These are phyloP conservation scores for Drosophila bunnanda DNA, from an alignment of 2,888 invertebrate species.

Conservation along the genomic window DNA sequence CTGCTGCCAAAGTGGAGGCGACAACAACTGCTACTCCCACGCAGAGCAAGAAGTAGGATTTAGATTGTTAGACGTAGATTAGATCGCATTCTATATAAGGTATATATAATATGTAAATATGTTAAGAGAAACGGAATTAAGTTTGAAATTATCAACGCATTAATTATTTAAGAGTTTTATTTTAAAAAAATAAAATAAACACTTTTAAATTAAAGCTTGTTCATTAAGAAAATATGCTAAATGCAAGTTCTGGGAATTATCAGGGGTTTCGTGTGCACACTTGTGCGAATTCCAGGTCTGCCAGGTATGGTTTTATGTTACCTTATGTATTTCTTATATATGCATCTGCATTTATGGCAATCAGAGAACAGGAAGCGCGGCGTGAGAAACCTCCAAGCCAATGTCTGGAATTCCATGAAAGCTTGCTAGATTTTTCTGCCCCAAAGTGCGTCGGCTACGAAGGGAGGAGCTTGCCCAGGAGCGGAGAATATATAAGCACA, in stretches of 20 bases:
- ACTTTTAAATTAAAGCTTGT: not conserved
- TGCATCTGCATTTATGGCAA: not conserved
- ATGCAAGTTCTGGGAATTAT: conserved; percentile 32
- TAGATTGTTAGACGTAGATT: not conserved
- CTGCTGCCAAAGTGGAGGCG: conserved; percentile 8
- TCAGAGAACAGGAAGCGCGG: conserved; percentile 40
- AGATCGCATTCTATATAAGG: not conserved
- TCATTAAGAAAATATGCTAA: conserved; percentile 1
- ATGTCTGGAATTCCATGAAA: conserved; percentile 19
- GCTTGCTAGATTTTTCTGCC: not conserved
- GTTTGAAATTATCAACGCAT: not conserved
- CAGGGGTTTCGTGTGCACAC: conserved; percentile 22
- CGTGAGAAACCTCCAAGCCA: conserved; percentile 36
- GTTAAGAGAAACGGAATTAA: conserved; percentile 15
- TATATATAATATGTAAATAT: conserved; percentile 21
- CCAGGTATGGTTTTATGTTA: conserved; percentile 20
- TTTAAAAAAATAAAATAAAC: conserved; percentile 26
- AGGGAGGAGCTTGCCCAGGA: not conserved
- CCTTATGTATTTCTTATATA: conserved; percentile 1
- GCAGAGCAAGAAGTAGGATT: conserved; percentile 19
- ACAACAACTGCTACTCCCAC: conserved; percentile 9
- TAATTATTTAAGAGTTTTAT: conserved; percentile 18
- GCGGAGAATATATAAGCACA: conserved; percentile 1
- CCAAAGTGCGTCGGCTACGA: conserved; percentile 7
- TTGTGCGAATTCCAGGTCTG: conserved; percentile 35